phyloP scores from a whole-genome alignment of 92 coral and sea anemone species.

The Umimayanthus chanpuru region DNA sequence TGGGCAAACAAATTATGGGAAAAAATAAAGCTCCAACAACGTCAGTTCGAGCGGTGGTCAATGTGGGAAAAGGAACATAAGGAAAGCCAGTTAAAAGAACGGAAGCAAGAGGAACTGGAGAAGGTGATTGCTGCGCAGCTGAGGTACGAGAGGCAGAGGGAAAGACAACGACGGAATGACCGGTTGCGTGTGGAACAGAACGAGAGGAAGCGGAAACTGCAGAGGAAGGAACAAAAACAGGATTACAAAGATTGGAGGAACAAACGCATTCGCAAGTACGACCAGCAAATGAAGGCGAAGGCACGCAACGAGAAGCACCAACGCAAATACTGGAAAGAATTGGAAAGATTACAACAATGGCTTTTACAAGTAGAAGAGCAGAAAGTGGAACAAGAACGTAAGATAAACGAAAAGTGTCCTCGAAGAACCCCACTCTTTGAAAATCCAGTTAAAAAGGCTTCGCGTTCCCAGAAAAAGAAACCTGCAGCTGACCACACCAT shows the following conservation, averaged over 20 bases:
- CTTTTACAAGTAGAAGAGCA: conserved; percentile 66
- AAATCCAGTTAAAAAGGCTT: conserved; percentile 6
- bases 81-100: neutral
- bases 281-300: neutral
- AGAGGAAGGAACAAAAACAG: neutral
- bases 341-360: conserved; percentile 71
- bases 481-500: neutral
- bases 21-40: conserved; percentile 33
- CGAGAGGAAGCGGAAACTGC: conserved; percentile 4
- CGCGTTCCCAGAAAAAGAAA: neutral
- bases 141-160: conserved; percentile 5
- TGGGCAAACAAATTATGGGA: conserved; percentile 68
- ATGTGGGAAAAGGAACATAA: conserved; percentile 1
- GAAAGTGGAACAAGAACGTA: conserved; percentile 62
- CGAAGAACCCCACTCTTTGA: conserved; percentile 13
- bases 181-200: neutral
- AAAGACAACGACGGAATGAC: neutral
- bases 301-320: neutral
- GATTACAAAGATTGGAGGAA: conserved; percentile 1
- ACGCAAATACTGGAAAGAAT: conserved; percentile 39
- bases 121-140: conserved; percentile 30
- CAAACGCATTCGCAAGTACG: conserved; percentile 1
- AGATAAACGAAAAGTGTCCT: conserved; percentile 25
- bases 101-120: conserved; percentile 7
- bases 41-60: conserved; percentile 7